Percentiles rank a stretch among this genome's conserved stretches.
Evolutionary conservation across 2,113 vertebrate genomes (phyloP).

Genomic region (Thryonomys swinderianus): DNA sequence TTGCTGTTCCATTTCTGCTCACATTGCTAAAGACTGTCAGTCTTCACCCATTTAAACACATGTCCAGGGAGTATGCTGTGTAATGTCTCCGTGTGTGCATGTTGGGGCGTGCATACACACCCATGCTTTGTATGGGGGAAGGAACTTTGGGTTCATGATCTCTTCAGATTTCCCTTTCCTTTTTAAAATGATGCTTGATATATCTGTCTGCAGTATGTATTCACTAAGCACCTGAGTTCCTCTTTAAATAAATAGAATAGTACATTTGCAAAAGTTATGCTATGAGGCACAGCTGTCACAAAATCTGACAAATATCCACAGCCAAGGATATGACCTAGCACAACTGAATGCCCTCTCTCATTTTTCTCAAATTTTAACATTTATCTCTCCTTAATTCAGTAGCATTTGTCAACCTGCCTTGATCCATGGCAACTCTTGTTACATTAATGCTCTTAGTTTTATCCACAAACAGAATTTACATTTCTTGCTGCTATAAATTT

Average conservation of each 20-base stretch:
- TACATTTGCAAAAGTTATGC: constrained; percentile 53
- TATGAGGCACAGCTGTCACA: constrained; percentile 53
- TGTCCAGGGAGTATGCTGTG: background rate
- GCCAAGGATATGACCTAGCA: constrained; percentile 71
- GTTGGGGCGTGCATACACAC: background rate
- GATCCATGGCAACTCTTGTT: constrained; percentile 43
- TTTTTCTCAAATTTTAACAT: constrained; percentile 64
- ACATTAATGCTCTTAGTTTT: constrained; percentile 61
- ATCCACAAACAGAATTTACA: constrained; percentile 65
- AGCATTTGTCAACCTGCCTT: constrained; percentile 69
- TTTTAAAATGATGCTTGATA: background rate
- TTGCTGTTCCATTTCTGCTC: constrained; percentile 24
- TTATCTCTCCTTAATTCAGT: constrained; percentile 63
- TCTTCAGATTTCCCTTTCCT: background rate
- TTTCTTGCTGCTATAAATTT: constrained; percentile 65
- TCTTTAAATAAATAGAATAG: constrained; percentile 45
- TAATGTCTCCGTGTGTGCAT: background rate
- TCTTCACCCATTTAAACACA: background rate
- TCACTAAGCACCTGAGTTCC: background rate
- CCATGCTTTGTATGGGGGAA: background rate
- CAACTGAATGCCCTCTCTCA: constrained; percentile 28
- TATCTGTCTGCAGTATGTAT: background rate
- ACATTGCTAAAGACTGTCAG: constrained; percentile 8
- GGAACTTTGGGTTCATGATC: background rate
- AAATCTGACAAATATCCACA: constrained; percentile 62